Percentiles rank a stretch among this genome's conserved stretches.
These are phyloP conservation scores for Axea sp. DNA, from an alignment of 2,888 invertebrate species.

Conservation along the genomic window DNA sequence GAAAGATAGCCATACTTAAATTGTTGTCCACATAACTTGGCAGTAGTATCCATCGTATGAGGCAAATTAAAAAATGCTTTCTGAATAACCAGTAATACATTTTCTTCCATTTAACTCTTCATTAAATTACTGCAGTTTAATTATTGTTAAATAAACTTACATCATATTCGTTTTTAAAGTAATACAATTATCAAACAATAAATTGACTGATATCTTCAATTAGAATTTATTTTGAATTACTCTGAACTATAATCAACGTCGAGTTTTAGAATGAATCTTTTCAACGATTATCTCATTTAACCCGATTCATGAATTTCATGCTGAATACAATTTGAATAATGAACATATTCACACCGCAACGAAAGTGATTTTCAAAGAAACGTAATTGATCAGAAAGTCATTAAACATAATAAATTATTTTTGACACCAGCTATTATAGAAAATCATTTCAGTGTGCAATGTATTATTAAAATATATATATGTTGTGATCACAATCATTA, in stretches of 20 bases:
- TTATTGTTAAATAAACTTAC: too few species aligned
- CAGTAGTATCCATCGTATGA: constrained; percentile 6
- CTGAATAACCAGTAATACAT: too few species aligned
- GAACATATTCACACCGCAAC: constrained; percentile 47
- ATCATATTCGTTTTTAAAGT: too few species aligned
- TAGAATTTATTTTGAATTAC: constrained; percentile 17
- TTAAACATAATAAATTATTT: constrained; percentile 26
- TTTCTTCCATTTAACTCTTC: constrained; percentile 28
- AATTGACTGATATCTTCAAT: too few species aligned
- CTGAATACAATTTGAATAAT: constrained; percentile 49
- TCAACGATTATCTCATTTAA: constrained; percentile 36
- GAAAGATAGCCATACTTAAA: too few species aligned
- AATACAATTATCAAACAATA: too few species aligned
- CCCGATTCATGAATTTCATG: constrained; percentile 47
- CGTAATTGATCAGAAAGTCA: constrained; percentile 55
- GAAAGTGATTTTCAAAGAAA: constrained; percentile 57
- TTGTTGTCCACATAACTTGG: too few species aligned
- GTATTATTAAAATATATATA: constrained; percentile 13
- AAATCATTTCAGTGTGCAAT: constrained; percentile 24
- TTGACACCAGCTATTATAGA: constrained; percentile 36
- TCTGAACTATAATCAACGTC: neutral
- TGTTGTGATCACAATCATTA: constrained; percentile 30
- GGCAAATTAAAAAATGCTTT: too few species aligned
- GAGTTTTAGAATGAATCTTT: neutral
- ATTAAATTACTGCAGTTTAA: constrained; percentile 20